These are phyloP conservation scores for Odontamblyopus lacepedii DNA, from an alignment of 2,797 vertebrate species.

Conservation along the genomic window DNA sequence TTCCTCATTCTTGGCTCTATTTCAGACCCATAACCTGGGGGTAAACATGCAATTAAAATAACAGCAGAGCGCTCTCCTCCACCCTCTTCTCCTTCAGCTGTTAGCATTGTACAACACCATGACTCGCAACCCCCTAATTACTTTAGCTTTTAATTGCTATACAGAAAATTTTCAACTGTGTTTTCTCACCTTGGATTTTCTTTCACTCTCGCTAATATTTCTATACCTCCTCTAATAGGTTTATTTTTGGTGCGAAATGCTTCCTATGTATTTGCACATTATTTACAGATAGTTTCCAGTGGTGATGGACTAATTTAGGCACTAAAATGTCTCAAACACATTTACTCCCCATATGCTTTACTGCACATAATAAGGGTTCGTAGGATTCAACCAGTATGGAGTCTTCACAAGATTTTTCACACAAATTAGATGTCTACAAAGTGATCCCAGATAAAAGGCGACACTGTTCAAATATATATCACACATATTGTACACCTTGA, in stretches of 20 bases:
- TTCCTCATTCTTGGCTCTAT: conserved; percentile 68
- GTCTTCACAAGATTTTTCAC: not conserved
- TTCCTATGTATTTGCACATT: conserved; percentile 4
- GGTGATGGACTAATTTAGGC: conserved; percentile 2
- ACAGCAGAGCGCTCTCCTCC: conserved; percentile 63
- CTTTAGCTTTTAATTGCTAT: conserved; percentile 70
- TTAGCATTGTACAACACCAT: conserved; percentile 64
- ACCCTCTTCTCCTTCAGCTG: conserved; percentile 59
- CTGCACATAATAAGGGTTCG: not conserved
- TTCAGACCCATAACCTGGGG: conserved; percentile 77
- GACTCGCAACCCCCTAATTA: conserved; percentile 68
- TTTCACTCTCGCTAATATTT: conserved; percentile 44
- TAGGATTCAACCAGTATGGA: not conserved
- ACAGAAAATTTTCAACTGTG: conserved; percentile 34
- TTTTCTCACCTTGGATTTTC: conserved; percentile 7
- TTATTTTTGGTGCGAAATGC: conserved; percentile 45
- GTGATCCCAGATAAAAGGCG: not conserved
- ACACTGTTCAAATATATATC: not conserved
- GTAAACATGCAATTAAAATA: conserved; percentile 82
- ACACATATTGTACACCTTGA: not conserved
- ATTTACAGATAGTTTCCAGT: not conserved
- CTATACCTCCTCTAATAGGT: conserved; percentile 46
- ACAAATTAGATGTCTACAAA: not conserved
- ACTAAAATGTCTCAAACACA: not conserved
- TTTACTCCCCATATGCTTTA: not conserved